A percentile compares a stretch with the other conserved stretches of the same genome.
These are phyloP conservation scores for Stegophylla sp. DNA, from an alignment of 2,888 invertebrate genomes.

Conservation along the genomic window DNA sequence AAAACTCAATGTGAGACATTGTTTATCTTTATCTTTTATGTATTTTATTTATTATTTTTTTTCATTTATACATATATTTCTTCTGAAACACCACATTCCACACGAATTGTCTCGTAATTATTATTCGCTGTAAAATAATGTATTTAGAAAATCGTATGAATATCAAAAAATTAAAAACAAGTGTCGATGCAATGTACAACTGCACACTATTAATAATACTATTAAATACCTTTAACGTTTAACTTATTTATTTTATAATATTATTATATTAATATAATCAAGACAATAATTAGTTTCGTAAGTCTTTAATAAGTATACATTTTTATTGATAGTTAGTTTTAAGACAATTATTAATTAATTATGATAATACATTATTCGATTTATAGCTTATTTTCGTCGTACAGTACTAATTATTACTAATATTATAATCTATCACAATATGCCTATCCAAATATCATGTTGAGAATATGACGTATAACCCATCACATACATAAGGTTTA, in stretches of 20 bases:
- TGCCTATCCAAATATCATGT: neutral
- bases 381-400: constrained; percentile 31
- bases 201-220: constrained; percentile 3
- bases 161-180: neutral
- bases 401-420: neutral
- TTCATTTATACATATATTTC: neutral
- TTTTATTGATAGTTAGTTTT: constrained; percentile 29
- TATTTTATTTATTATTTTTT: neutral
- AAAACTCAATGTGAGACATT: neutral
- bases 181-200: neutral
- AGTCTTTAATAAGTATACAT: constrained; percentile 22
- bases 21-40: neutral
- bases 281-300: constrained; percentile 50
- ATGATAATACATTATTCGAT: constrained; percentile 17
- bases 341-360: constrained; percentile 15
- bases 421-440: neutral
- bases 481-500: neutral
- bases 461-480: neutral
- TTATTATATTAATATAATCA: constrained; percentile 28
- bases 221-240: constrained; percentile 44
- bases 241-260: constrained; percentile 37
- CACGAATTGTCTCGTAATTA: neutral
- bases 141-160: neutral
- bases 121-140: neutral
- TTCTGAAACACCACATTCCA: neutral